Evolutionary conservation across 2,113 vertebrate species (phyloP), one percentile per base, ranked within the genome.

Genomic region (Indicator indicator): DNA sequence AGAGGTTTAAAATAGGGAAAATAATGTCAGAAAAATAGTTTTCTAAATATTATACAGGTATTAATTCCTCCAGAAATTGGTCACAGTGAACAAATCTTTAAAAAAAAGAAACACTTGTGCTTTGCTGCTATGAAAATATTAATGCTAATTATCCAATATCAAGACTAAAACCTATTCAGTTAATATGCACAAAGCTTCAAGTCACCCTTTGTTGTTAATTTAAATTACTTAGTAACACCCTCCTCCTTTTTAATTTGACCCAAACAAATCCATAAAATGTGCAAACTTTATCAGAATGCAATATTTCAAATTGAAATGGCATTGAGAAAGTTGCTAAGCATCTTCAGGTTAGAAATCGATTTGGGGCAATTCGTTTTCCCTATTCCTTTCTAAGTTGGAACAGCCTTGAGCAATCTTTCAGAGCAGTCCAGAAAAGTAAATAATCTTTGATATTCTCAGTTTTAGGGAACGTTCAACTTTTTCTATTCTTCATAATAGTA

Each of bases 71-170:
- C 52, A 83, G 60, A 89, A 93, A 93, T 28, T 16, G 71, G 27
- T 86, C 70, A 86, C 91, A 82, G 83, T 10, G 5, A 87, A 78
- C 16, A 69, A 67, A 71, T 67, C 54, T 89, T 95, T 80, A 71
- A 86, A 93, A 78, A 78, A 72, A 48, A 85, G 23, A 58, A 83
- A 75, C 40, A 28, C 54, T 42, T 33, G 50, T 71, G 50, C 76
- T 91, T 83, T 75, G 71, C 42, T 83, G 85, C 81, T 82, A 50
- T 62, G 46, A 93, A 91, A 91, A 88, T 64, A 94, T 95, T 95
- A 94, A 96, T 95, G 92, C 88, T 94, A 67, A 71, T 84, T 81
- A 82, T 68, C 26, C 71, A 83, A 40, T 69, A 83, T 36, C 40
- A 77, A 30, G 63, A 83, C 67, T 74, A 92, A 92, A 91, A 6